These are phyloP conservation scores for Porites lobata DNA, from an alignment of 92 coral and sea anemone genomes.

Conservation along the genomic window DNA sequence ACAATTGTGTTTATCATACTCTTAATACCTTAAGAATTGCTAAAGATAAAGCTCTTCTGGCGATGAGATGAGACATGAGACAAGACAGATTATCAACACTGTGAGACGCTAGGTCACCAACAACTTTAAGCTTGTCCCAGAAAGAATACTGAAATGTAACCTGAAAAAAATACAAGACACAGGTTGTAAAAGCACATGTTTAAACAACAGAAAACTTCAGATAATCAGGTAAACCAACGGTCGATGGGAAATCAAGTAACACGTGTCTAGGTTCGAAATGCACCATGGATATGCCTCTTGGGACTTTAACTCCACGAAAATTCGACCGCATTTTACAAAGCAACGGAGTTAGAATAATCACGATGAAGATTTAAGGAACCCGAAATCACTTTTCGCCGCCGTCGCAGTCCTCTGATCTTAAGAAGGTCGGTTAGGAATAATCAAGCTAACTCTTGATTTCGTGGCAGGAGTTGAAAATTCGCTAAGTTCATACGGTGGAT, in stretches of 20 bases:
- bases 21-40: slow-evolving; percentile 84
- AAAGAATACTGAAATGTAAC: slow-evolving; percentile 96
- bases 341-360: no score
- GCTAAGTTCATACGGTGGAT: no score
- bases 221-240: not conserved
- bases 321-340: no score
- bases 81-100: slow-evolving; percentile 85
- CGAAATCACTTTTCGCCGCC: no score
- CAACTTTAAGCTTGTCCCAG: slow-evolving; percentile 96
- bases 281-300: no score
- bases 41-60: slow-evolving; percentile 85
- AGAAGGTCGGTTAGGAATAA: no score
- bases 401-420: no score
- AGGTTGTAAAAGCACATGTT: not conserved
- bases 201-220: not conserved
- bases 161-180: slow-evolving; percentile 37
- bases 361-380: no score
- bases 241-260: not conserved
- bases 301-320: no score
- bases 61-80: slow-evolving; percentile 82
- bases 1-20: not conserved
- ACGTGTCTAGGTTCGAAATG: no score
- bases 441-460: no score
- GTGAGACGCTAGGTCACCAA: slow-evolving; percentile 70
- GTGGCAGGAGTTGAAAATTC: no score